Evolutionary conservation across 2,888 invertebrate genomes (phyloP).

Genomic region (Callyntrura sp.): DNA sequence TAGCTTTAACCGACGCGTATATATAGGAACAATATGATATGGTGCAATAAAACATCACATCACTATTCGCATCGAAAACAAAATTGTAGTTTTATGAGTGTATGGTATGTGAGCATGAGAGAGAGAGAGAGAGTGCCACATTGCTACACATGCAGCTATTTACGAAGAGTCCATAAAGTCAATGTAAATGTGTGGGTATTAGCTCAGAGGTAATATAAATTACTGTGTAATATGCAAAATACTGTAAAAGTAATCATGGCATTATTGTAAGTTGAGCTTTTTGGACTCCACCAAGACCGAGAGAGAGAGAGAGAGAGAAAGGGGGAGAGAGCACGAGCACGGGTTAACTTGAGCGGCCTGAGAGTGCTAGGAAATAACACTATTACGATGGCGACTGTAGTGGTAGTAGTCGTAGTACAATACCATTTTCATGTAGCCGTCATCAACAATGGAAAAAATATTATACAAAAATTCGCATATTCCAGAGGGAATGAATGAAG

Average conservation of each 20-base stretch:
- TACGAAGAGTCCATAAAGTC: neutral
- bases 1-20: too few relatives aligned
- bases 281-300: neutral
- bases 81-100: conserved; percentile 33
- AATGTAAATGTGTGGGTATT: conserved; percentile 10
- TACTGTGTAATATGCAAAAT: conserved; percentile 40
- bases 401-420: neutral
- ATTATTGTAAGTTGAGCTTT: conserved; percentile 6
- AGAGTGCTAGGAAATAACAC: neutral
- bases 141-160: neutral
- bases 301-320: too few relatives aligned
- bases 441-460: conserved; percentile 43
- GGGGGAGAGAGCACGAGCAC: too few relatives aligned
- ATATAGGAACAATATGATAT: neutral
- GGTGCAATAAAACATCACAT: conserved; percentile 16
- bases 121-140: neutral
- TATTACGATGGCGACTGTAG: neutral
- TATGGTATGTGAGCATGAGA: neutral
- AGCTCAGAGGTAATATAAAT: conserved; percentile 37
- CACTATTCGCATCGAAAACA: neutral
- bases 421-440: conserved; percentile 38
- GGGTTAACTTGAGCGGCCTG: neutral
- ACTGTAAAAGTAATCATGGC: conserved; percentile 49
- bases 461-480: conserved; percentile 54
- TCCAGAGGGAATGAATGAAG: conserved; percentile 60